Evolutionary conservation across 1,140 invertebrate genomes (phyloP).

Genomic region (Caerostris darwini): DNA sequence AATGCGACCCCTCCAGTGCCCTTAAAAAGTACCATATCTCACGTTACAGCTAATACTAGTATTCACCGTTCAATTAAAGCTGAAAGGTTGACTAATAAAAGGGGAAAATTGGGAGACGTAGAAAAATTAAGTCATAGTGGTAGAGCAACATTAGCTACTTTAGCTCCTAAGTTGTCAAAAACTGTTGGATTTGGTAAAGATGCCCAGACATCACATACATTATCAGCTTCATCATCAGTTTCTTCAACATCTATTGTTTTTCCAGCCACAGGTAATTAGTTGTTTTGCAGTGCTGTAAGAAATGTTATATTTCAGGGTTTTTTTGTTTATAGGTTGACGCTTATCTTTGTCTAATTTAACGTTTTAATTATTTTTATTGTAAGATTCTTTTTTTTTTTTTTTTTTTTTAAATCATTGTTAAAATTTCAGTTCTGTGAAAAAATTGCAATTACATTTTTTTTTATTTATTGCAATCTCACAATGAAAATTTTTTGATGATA

Average conservation of each 20-base stretch:
- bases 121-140: constrained; percentile 62
- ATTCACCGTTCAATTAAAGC: constrained; percentile 66
- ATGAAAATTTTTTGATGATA: too few species aligned
- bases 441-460: too few species aligned
- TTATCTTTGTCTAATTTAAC: too few species aligned
- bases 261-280: constrained; percentile 67
- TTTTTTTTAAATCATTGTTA: too few species aligned
- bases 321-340: too few species aligned
- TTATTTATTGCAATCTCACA: too few species aligned
- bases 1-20: constrained; percentile 69
- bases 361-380: too few species aligned
- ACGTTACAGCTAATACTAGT: constrained; percentile 70
- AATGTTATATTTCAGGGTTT: too few species aligned
- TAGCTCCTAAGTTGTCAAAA: constrained; percentile 73
- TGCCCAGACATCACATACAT: constrained; percentile 72
- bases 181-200: constrained; percentile 68
- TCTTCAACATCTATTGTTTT: constrained; percentile 77
- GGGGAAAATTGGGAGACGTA: constrained; percentile 63
- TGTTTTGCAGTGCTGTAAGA: too few species aligned
- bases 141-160: constrained; percentile 65
- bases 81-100: constrained; percentile 54
- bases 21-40: constrained; percentile 72
- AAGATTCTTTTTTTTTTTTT: too few species aligned
- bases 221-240: constrained; percentile 72
- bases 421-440: too few species aligned